Base-by-base conservation (phyloP, 2,888 invertebrate genomes). In the Sminthurides aquaticus region DNA sequence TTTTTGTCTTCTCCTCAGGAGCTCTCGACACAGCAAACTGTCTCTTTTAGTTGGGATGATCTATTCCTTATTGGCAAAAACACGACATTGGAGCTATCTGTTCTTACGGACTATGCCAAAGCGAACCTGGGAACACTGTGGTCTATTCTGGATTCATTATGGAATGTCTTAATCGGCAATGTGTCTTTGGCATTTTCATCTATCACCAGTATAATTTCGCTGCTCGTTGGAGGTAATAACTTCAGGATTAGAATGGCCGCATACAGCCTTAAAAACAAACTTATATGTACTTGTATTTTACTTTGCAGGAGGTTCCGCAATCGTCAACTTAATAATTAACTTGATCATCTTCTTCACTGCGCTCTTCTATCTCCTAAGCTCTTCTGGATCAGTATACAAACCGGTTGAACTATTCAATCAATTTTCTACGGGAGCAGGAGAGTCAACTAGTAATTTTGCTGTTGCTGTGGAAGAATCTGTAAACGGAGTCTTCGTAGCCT, bases 321-420 rank as follows among this genome's bases (percentile, higher is more conserved):
- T 94, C 69, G 84, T 94, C 72, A 92, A 91, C 78, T 90, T 92
- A 79, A 83, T 89, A 67, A 82, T 94, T 60, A 90, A 90, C 78
- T 83, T 88, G 84, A 91, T 97, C 70, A 93, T 99, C 24, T 99
- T 99, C 80, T 86, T 98, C 77, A 97, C 98, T 1, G 92, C 97
- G 0, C 81, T 99, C 5, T 99, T 97, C 81, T 99, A 98, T 79
- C 83, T 99, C 60, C 82, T 99, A 70, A 92, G 90, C 71, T 90
- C 90, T 15, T 91, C 91, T 77, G 85, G 86, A 62, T 84, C 85
- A 65, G 83, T 90, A 61, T 99, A 98, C 80, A 95, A 95, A 77
- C 98, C 98, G 0, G 87, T 97, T 20, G 92, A 95, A 77, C 82
- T 91, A 59, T 86, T 94, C 74, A 89, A 66, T 27, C 61, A 58